phyloP scores from a whole-genome alignment of 2,113 vertebrate species.

The Leptosomus discolor region DNA sequence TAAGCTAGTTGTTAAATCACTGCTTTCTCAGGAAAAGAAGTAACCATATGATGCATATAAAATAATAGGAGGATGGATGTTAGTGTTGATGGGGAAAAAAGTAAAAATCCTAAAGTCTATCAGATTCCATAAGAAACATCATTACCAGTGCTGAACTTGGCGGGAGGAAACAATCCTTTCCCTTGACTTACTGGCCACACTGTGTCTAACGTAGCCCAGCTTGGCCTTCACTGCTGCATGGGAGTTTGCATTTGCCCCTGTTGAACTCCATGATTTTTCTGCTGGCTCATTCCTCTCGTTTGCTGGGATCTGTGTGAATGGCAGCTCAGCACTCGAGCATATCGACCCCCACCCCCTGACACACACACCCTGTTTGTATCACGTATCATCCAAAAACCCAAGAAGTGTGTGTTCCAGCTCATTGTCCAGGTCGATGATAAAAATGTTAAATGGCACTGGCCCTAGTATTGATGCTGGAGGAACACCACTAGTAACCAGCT shows the following conservation, averaged over 20 bases:
- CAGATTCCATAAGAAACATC: background rate
- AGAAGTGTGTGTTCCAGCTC: background rate
- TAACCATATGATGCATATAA: background rate
- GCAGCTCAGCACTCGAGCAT: background rate
- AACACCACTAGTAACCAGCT: background rate
- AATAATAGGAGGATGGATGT: background rate
- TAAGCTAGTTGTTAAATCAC: background rate
- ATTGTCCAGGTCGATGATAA: background rate
- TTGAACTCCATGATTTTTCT: background rate
- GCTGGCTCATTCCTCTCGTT: background rate
- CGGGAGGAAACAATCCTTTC: background rate
- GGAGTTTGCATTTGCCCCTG: background rate
- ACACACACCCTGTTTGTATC: background rate
- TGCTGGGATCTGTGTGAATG: background rate
- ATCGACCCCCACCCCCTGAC: background rate
- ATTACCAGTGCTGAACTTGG: no score
- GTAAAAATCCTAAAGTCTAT: background rate
- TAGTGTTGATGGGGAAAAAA: background rate
- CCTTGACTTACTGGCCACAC: background rate
- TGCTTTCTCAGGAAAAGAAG: background rate
- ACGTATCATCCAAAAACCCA: background rate
- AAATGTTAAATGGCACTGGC: background rate
- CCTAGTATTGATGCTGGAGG: background rate
- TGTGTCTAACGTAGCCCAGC: accelerated
- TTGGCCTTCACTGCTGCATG: background rate